Percentiles rank a stretch among this genome's conserved stretches.
Conservation (phyloP, 92 coral and sea anemone species). For the Epizoanthus illoricatus region DNA sequence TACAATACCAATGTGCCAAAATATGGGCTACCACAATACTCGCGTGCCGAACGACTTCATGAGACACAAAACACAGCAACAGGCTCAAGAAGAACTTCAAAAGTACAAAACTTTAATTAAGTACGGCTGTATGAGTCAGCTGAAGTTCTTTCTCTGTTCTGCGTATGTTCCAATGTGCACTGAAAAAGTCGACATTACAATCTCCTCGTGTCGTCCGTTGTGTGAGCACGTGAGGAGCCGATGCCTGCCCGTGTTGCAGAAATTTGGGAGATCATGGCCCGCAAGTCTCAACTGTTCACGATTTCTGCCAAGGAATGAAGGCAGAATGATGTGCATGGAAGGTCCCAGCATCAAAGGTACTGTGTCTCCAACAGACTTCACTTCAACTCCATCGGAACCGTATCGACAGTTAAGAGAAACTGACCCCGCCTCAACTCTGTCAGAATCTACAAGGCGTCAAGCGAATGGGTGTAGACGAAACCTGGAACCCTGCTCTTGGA, state of each 20-base stretch:
- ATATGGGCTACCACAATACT: conserved; percentile 81
- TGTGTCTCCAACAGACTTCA: conserved; percentile 13
- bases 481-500: too few relatives aligned
- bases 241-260: conserved; percentile 79
- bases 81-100: conserved; percentile 65
- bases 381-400: conserved; percentile 13
- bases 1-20: conserved; percentile 54
- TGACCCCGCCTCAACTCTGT: too few relatives aligned
- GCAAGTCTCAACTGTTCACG: conserved; percentile 78
- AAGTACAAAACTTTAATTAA: conserved; percentile 70
- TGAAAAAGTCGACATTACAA: conserved; percentile 63
- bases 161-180: conserved; percentile 95
- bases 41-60: conserved; percentile 83
- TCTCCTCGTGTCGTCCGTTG: conserved; percentile 93
- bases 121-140: conserved; percentile 76
- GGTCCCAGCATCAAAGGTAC: conserved; percentile 73
- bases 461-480: too few relatives aligned
- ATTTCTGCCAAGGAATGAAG: conserved; percentile 67
- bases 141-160: conserved; percentile 91
- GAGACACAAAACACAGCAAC: conserved; percentile 76
- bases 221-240: conserved; percentile 86
- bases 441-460: too few relatives aligned
- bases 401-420: too few relatives aligned
- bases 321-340: conserved; percentile 85
- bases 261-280: conserved; percentile 91